A percentile compares a stretch with the other conserved stretches of the same genome.
phyloP scores from a whole-genome alignment of 2,797 vertebrate species.

The Parauchenoglanis punctatus region DNA sequence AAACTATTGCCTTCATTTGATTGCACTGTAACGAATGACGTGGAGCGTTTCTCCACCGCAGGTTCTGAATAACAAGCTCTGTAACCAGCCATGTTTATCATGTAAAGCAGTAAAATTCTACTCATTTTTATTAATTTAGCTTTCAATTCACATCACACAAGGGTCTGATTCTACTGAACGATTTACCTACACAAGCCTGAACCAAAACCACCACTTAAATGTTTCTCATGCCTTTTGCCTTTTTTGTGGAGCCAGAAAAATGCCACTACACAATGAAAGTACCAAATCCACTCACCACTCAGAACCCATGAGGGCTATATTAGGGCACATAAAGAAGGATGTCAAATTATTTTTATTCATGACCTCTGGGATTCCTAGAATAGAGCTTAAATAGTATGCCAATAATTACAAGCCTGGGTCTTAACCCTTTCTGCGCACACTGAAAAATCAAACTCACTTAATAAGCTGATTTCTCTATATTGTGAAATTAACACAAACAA shows the following conservation, averaged over 20 bases:
- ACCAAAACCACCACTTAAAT: neutral
- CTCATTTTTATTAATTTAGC: neutral
- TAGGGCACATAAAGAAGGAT: constrained; percentile 41
- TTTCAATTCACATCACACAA: neutral
- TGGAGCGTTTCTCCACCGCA: neutral
- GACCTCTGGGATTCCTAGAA: constrained; percentile 52
- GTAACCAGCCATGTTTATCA: neutral
- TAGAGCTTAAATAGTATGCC: constrained; percentile 40
- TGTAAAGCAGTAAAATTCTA: neutral
- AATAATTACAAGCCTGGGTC: constrained; percentile 30
- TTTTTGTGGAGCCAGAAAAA: neutral
- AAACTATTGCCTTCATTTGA: neutral
- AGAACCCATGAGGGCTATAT: neutral
- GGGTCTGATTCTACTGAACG: neutral
- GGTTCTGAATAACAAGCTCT: neutral
- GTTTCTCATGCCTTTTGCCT: neutral
- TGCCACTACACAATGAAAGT: neutral
- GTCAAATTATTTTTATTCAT: constrained; percentile 50
- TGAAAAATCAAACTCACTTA: neutral
- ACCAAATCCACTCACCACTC: neutral
- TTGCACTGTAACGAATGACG: neutral
- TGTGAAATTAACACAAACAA: neutral
- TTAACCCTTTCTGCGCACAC: constrained; percentile 46
- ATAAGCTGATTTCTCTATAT: neutral
- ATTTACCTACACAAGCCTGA: neutral